Percentiles rank a stretch among this genome's conserved stretches.
Evolutionary conservation across 2,797 vertebrate species (phyloP).

Genomic region (Centroberyx gerrardi): DNA sequence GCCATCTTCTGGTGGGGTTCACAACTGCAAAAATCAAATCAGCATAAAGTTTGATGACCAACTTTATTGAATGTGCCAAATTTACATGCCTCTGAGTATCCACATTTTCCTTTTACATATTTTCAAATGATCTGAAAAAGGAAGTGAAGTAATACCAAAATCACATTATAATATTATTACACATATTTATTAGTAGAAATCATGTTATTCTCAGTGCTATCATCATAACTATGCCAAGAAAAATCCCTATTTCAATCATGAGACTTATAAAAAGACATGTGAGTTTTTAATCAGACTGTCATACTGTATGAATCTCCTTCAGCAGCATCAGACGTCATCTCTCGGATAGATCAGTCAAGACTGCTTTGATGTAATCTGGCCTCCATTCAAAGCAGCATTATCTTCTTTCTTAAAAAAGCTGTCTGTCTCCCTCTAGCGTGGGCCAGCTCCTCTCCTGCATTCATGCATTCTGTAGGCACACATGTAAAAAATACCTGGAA

Average conservation of each 20-base stretch:
- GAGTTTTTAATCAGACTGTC: constrained; percentile 17
- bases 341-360: constrained; percentile 60
- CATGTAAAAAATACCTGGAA: constrained; percentile 92
- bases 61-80: constrained; percentile 60
- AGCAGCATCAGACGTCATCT: constrained; percentile 52
- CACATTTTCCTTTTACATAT: background rate
- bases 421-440: constrained; percentile 75
- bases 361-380: constrained; percentile 21
- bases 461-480: constrained; percentile 92
- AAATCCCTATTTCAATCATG: constrained; percentile 23
- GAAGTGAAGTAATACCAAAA: constrained; percentile 10
- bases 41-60: constrained; percentile 17
- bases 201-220: background rate
- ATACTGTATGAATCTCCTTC: constrained; percentile 21
- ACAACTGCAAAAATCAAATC: constrained; percentile 13
- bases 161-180: constrained; percentile 4
- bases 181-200: constrained; percentile 29
- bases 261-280: constrained; percentile 24
- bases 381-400: constrained; percentile 29
- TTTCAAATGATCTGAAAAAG: background rate
- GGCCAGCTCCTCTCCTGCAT: constrained; percentile 84
- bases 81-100: constrained; percentile 19
- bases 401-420: constrained; percentile 24
- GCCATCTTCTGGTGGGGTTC: constrained; percentile 65
- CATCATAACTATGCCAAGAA: constrained; percentile 13